These are phyloP conservation scores for Chrysaora quinquecirrha DNA, from an alignment of 30 jellyfish, hydroid and myxozoan genomes.

Conservation along the genomic window DNA sequence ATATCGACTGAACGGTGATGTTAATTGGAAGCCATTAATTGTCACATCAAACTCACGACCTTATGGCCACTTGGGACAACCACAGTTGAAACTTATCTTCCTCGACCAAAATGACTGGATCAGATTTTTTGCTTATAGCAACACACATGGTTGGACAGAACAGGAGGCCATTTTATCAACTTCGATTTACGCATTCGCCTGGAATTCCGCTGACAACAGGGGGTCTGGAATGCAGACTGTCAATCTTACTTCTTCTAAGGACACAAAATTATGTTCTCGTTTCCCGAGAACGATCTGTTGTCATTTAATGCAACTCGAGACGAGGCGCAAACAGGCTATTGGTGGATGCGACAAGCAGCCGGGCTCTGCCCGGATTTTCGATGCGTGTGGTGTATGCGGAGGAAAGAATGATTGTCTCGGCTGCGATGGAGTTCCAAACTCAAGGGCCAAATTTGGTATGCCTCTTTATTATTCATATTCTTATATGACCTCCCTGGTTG, in stretches of 20 bases:
- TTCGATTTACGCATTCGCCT: background rate
- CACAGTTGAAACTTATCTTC: background rate
- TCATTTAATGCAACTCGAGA: background rate
- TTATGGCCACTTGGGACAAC: background rate
- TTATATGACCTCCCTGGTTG: too few species aligned
- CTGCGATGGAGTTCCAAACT: conserved; percentile 43
- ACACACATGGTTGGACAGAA: conserved; percentile 13
- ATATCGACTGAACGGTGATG: background rate
- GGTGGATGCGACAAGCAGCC: conserved; percentile 58
- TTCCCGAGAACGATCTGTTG: conserved; percentile 28
- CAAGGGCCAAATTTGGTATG: conserved; percentile 53
- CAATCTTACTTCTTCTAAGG: background rate
- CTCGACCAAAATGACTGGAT: conserved; percentile 20
- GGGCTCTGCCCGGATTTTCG: conserved; percentile 22
- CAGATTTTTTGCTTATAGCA: background rate
- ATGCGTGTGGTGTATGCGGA: background rate
- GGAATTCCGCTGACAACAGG: conserved; percentile 40
- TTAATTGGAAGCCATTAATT: background rate
- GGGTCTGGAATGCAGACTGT: conserved; percentile 2
- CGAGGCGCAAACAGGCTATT: conserved; percentile 9
- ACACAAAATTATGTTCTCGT: background rate
- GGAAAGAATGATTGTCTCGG: conserved; percentile 30
- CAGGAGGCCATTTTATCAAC: background rate
- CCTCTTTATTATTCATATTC: too few species aligned
- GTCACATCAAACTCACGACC: background rate